phyloP scores from a whole-genome alignment of 1,140 invertebrate species.

The Drosophila micromelanica region DNA sequence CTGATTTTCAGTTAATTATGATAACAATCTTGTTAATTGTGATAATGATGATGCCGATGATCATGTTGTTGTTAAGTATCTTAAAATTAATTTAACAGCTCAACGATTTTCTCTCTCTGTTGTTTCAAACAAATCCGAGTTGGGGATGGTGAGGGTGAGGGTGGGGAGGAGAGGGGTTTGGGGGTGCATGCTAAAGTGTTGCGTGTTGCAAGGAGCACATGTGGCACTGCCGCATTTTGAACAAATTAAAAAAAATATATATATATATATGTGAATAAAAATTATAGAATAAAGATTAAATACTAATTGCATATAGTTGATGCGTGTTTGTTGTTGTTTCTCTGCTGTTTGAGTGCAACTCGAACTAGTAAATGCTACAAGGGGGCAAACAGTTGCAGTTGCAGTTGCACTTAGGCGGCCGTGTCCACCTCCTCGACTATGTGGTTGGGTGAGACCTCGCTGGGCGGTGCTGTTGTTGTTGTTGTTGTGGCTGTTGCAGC shows the following conservation, averaged over 20 bases:
- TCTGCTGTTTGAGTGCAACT: conserved; percentile 24
- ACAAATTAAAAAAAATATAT: conserved; percentile 4
- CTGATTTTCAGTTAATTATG: conserved; percentile 16
- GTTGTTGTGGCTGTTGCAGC: conserved; percentile 36
- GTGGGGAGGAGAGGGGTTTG: too few species aligned
- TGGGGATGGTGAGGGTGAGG: too few species aligned
- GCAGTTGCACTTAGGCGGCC: conserved; percentile 64
- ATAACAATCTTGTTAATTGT: conserved; percentile 20
- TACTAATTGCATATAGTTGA: conserved; percentile 2
- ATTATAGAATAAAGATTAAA: conserved; percentile 8
- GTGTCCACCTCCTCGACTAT: conserved; percentile 84
- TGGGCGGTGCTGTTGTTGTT: conserved; percentile 49
- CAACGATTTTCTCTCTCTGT: conserved; percentile 8
- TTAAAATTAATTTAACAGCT: conserved; percentile 71
- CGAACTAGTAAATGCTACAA: conserved; percentile 72
- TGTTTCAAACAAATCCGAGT: conserved; percentile 17
- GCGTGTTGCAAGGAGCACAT: not conserved
- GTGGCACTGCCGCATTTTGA: not conserved
- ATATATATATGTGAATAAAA: too few species aligned
- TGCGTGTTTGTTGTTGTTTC: conserved; percentile 16
- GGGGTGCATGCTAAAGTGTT: not conserved
- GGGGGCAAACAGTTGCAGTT: conserved; percentile 3
- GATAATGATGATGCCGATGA: not conserved
- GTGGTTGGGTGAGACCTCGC: conserved; percentile 81
- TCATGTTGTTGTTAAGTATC: conserved; percentile 25